phyloP scores from a whole-genome alignment of 2,113 vertebrate genomes.

The Setophaga coronata region DNA sequence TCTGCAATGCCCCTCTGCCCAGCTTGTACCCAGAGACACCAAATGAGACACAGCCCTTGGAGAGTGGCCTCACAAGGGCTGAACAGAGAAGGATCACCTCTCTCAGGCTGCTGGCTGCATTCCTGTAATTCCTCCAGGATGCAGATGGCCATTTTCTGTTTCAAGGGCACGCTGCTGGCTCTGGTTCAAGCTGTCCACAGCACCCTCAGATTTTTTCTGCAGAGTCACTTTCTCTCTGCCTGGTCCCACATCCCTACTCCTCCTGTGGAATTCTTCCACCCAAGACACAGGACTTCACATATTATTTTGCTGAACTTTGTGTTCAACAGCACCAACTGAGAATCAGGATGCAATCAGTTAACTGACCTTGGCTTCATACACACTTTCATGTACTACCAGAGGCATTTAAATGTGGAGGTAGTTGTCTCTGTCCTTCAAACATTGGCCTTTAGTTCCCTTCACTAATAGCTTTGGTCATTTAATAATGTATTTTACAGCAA shows the following conservation, averaged over 20 bases:
- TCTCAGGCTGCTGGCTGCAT: background rate
- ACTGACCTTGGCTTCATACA: conserved; percentile 77
- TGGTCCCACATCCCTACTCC: background rate
- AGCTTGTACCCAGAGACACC: no score
- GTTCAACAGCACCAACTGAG: background rate
- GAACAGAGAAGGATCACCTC: background rate
- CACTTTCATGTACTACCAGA: conserved; percentile 73
- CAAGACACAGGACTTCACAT: background rate
- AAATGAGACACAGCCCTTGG: background rate
- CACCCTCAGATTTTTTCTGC: background rate
- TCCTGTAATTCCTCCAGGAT: background rate
- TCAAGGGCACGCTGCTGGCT: background rate
- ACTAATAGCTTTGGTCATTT: conserved; percentile 80
- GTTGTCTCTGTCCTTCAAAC: conserved; percentile 57
- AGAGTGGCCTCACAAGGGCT: background rate
- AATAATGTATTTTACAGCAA: conserved; percentile 79
- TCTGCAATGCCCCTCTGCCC: fast-evolving
- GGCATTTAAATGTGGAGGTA: conserved; percentile 76
- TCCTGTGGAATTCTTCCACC: background rate
- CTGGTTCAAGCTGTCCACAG: background rate
- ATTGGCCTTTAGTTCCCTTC: conserved; percentile 32
- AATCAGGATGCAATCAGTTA: conserved; percentile 30
- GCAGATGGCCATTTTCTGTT: background rate
- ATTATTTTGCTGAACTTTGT: background rate
- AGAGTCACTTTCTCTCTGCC: background rate